Conservation (phyloP, 2,113 vertebrate genomes). For the Sturnira hondurensis region DNA sequence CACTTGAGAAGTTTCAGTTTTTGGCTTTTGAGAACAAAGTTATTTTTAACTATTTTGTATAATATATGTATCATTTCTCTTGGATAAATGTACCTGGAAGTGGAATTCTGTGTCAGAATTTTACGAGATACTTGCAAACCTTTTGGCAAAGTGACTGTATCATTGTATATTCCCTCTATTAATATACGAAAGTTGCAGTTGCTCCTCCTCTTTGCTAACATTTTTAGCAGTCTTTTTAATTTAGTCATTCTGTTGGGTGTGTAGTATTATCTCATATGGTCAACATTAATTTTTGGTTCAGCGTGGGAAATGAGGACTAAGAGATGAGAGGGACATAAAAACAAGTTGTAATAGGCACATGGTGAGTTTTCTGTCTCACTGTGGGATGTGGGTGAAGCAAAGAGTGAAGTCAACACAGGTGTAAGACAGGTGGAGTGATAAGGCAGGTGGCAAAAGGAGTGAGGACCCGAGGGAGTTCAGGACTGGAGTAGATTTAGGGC, state of each 20-base stretch:
- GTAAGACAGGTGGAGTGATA: neutral
- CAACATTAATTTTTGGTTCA: constrained; percentile 21
- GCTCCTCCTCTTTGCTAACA: neutral
- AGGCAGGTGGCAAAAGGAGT: neutral
- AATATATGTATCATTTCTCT: constrained; percentile 23
- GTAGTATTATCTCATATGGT: neutral
- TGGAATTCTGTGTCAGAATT: constrained; percentile 20
- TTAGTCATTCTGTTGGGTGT: neutral
- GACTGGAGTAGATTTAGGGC: neutral
- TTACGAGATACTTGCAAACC: neutral
- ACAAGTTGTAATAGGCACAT: neutral
- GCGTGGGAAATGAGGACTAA: constrained; percentile 16
- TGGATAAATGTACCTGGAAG: neutral
- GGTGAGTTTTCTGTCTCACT: neutral
- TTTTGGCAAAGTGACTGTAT: constrained; percentile 3
- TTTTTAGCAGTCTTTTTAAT: constrained; percentile 7
- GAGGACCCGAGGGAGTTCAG: neutral
- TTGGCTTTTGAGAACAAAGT: neutral
- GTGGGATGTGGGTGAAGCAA: neutral
- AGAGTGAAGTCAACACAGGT: neutral
- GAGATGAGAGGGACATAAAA: constrained; percentile 18
- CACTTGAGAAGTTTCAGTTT: neutral
- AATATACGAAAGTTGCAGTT: neutral
- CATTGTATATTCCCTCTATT: neutral
- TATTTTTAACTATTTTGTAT: neutral